Conservation (phyloP, 2,888 invertebrate species). For the Latrodectus hesperus region DNA sequence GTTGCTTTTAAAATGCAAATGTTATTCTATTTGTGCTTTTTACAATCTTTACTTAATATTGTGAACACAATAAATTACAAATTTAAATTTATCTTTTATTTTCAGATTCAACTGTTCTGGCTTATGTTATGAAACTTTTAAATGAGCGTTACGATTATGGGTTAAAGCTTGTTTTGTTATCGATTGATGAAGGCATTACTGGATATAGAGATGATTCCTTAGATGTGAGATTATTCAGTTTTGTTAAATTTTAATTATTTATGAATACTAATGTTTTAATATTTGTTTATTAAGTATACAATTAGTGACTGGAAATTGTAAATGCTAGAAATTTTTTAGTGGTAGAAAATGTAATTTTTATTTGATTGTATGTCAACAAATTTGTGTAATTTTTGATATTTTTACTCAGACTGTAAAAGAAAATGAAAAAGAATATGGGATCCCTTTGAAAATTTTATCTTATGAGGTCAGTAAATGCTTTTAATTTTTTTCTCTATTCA, state of each 20-base stretch:
- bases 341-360: too few relatives aligned
- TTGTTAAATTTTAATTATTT: too few relatives aligned
- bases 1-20: too few relatives aligned
- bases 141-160: conserved; percentile 94
- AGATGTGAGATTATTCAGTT: conserved; percentile 71
- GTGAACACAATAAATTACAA: too few relatives aligned
- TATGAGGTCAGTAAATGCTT: conserved; percentile 80
- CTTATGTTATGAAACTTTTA: conserved; percentile 91
- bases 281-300: too few relatives aligned
- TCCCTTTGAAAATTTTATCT: conserved; percentile 94
- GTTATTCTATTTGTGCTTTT: too few relatives aligned
- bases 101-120: conserved; percentile 98
- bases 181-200: conserved; percentile 99
- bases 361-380: too few relatives aligned
- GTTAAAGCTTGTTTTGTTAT: conserved; percentile 89
- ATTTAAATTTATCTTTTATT: background rate
- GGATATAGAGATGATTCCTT: conserved; percentile 80
- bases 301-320: too few relatives aligned
- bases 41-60: too few relatives aligned
- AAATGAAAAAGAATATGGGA: conserved; percentile 93
- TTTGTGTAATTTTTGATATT: background rate
- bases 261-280: too few relatives aligned
- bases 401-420: conserved; percentile 92
- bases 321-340: too few relatives aligned
- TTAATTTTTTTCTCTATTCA: background rate